Conservation (phyloP, 2,797 vertebrate genomes). For the Micromesistius poutassou region DNA sequence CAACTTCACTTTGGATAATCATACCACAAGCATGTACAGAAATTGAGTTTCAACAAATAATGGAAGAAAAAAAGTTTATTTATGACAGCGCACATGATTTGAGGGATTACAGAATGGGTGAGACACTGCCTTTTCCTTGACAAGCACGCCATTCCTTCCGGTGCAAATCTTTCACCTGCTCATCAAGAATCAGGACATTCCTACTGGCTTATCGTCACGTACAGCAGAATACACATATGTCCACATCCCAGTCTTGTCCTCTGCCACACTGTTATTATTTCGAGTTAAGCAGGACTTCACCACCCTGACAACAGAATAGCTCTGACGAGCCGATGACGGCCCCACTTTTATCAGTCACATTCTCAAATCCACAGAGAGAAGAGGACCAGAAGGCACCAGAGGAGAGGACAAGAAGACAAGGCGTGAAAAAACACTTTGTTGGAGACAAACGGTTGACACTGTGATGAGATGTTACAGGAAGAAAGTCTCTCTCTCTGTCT, state of each 20-base stretch:
- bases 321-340: conserved; percentile 25
- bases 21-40: background rate
- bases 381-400: conserved; percentile 11
- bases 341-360: conserved; percentile 50
- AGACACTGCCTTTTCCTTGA: conserved; percentile 63
- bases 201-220: background rate
- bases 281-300: too few species aligned
- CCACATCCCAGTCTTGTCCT: conserved; percentile 17
- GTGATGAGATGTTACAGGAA: background rate
- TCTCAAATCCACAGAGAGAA: conserved; percentile 26
- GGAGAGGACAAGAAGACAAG: conserved; percentile 21
- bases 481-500: background rate
- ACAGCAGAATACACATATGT: background rate
- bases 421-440: conserved; percentile 41
- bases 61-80: conserved; percentile 14
- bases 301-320: conserved; percentile 11
- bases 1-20: background rate
- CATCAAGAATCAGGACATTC: conserved; percentile 61
- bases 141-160: conserved; percentile 61
- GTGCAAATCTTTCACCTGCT: conserved; percentile 65
- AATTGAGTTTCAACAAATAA: too few species aligned
- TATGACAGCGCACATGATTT: conserved; percentile 60
- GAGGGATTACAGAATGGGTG: conserved; percentile 61
- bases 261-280: too few species aligned
- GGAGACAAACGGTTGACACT: conserved; percentile 39